Evolutionary conservation across 2,113 vertebrate species (phyloP).

Genomic region (Psophia crepitans): DNA sequence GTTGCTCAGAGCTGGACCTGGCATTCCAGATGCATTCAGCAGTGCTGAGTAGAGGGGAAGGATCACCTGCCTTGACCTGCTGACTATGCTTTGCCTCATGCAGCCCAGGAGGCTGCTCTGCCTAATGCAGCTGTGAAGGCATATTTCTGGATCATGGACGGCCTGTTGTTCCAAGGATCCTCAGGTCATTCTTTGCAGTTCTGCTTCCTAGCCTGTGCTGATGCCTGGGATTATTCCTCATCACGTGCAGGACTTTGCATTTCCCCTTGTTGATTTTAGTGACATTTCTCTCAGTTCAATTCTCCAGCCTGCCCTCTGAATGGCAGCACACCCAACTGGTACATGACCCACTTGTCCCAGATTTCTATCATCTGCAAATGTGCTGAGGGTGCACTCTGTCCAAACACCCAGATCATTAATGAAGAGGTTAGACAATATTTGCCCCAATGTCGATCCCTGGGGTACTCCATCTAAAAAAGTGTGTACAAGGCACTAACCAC

Average conservation of each 20-base stretch:
- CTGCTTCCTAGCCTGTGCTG: not conserved
- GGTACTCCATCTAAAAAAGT: not conserved
- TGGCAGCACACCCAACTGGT: not conserved
- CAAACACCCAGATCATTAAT: not conserved
- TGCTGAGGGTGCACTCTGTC: not conserved
- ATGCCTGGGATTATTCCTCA: not conserved
- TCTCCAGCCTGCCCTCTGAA: not conserved
- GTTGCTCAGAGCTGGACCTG: not conserved
- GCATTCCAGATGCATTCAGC: not conserved
- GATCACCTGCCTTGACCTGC: not conserved
- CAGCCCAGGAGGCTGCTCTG: not conserved
- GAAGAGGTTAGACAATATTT: not conserved
- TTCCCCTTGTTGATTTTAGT: not conserved
- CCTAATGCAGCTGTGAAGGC: not conserved
- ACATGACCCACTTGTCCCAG: not conserved
- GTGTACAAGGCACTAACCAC: not conserved
- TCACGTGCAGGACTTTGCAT: not conserved
- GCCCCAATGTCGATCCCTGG: not conserved
- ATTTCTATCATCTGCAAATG: not conserved
- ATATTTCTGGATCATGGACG: not conserved
- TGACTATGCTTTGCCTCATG: not conserved
- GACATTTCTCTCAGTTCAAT: not conserved
- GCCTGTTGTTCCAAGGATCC: not conserved
- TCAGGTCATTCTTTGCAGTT: not conserved
- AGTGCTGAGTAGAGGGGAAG: not conserved